phyloP scores from a whole-genome alignment of 2,113 vertebrate species.

The Clarias magur region DNA sequence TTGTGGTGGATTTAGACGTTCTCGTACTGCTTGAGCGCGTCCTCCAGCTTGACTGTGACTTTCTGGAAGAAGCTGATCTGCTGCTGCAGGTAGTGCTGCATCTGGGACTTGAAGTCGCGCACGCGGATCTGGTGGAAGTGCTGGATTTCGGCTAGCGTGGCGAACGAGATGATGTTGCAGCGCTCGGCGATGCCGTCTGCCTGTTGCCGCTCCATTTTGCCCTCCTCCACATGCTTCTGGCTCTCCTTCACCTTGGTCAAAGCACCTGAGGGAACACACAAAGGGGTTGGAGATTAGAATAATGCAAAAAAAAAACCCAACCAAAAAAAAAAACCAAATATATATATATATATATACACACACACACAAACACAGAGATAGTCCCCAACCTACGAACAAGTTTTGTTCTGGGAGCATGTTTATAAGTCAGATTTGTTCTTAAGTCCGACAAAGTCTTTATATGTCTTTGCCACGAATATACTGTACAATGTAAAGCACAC shows the following conservation, averaged over 20 bases:
- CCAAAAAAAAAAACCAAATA: no score
- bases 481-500: no score
- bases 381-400: no score
- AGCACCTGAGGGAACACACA: conserved; percentile 78
- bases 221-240: conserved; percentile 93
- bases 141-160: conserved; percentile 96
- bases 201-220: conserved; percentile 93
- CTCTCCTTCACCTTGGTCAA: conserved; percentile 97
- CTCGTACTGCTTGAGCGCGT: conserved; percentile 93
- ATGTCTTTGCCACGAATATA: no score
- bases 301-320: neutral
- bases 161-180: conserved; percentile 97
- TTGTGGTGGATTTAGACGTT: conserved; percentile 72
- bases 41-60: conserved; percentile 93
- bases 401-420: no score
- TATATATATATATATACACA: no score
- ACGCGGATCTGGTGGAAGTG: conserved; percentile 96
- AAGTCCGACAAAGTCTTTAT: no score
- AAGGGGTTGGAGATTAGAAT: conserved; percentile 14
- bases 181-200: conserved; percentile 90
- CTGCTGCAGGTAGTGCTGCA: conserved; percentile 95
- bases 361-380: no score
- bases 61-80: conserved; percentile 97
- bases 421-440: no score
- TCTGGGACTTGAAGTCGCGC: conserved; percentile 92